Base-by-base conservation (phyloP, 1,140 invertebrate genomes). In the Stenopsyche tienmushanensis region DNA sequence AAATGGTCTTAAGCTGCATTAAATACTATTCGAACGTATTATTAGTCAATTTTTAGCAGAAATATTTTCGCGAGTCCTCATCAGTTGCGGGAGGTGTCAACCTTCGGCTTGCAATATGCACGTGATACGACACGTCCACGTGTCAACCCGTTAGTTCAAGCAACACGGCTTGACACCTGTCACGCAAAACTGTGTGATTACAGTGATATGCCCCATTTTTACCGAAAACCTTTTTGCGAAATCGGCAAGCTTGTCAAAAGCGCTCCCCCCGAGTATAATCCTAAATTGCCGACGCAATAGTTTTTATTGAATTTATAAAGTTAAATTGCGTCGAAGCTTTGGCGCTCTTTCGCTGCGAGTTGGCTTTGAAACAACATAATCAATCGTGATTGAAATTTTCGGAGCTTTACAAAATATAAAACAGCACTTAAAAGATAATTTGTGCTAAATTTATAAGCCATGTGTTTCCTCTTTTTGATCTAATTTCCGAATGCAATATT, bases 121-220 rank as follows among this genome's bases (percentile, higher is more conserved):
- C 21, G 20, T 29, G 29, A 57, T 57, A 57, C 34, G 34, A 20
- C 8, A 57, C 18, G 34, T 39, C 29, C 34, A 42, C 54, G 13
- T 57, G 54, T 57, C 54, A 57, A 24, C 15, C 26, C 34, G 26
- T 57, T 39, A 42, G 34, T 34, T 41, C n/a, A 24, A 57, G 26
- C 34, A 29, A 57, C 54, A 21, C 34, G 54, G 21, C 29, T 57
- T 57, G 29, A 57, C 54, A n/a, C 54, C 1, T 41, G 54, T 42
- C 34, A 41, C 34, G 20, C 34, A 57, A 57, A 39, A 57, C 34
- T 29, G 54, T 29, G 54, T 42, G 54, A 21, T 57, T 8, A 17
- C 21, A 21, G 21, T 34, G 29, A 18, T 10, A 23, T 50, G 18
- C 47, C 23, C 47, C 21, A 20, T 10, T 18, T 50, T 18, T 10